Evolutionary conservation across 2,797 vertebrate genomes (phyloP).

Genomic region (Notamacropus eugenii): DNA sequence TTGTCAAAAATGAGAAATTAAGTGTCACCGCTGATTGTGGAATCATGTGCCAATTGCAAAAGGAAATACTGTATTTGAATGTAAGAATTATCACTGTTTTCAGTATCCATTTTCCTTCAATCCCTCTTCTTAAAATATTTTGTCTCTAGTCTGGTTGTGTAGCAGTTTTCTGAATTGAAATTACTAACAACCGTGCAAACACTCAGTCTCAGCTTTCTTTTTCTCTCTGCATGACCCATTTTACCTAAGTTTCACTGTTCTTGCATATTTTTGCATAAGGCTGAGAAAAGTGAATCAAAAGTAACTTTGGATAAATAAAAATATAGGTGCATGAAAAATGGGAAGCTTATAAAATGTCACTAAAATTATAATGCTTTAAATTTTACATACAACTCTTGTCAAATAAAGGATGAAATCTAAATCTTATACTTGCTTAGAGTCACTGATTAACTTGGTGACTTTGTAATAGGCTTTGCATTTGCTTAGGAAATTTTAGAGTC

Average conservation of each 20-base stretch:
- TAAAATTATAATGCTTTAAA: constrained; percentile 85
- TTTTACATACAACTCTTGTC: constrained; percentile 86
- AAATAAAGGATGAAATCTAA: constrained; percentile 84
- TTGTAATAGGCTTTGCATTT: constrained; percentile 79
- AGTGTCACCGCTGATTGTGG: constrained; percentile 78
- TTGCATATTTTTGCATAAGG: constrained; percentile 88
- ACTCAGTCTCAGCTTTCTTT: constrained; percentile 83
- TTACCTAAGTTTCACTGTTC: constrained; percentile 86
- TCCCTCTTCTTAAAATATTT: constrained; percentile 82
- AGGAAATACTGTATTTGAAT: constrained; percentile 83
- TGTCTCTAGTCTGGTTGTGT: constrained; percentile 82
- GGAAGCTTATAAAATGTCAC: constrained; percentile 85
- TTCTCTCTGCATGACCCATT: constrained; percentile 85
- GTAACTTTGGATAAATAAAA: constrained; percentile 86
- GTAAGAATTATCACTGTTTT: constrained; percentile 84
- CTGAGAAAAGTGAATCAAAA: constrained; percentile 86
- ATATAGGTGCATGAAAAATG: constrained; percentile 82
- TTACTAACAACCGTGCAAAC: constrained; percentile 83
- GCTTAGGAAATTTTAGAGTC: constrained; percentile 88
- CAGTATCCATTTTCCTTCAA: constrained; percentile 82
- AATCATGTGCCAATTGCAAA: constrained; percentile 83
- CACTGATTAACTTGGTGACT: constrained; percentile 87
- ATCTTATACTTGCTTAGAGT: constrained; percentile 88
- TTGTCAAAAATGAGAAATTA: constrained; percentile 78
- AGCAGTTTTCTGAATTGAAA: constrained; percentile 79